Evolutionary conservation across 2,797 vertebrate species (phyloP).

Genomic region (Chaunax sp.): DNA sequence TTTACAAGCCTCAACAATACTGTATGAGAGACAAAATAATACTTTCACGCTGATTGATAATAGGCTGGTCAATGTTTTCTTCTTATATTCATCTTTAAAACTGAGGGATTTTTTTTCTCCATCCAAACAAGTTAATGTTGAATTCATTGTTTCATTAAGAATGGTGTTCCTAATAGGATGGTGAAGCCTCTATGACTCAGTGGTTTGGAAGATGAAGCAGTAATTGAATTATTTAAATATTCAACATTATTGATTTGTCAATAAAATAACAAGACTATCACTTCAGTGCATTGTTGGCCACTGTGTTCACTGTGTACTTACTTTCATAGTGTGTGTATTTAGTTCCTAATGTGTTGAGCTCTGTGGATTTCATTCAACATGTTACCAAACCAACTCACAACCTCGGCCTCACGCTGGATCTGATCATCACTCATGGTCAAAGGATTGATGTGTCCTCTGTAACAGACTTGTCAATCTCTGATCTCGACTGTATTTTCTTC

Average conservation of each 20-base stretch:
- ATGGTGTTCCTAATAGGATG: background rate
- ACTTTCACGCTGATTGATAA: background rate
- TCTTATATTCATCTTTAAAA: conserved; percentile 1
- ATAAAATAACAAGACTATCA: background rate
- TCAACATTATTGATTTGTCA: background rate
- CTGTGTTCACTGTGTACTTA: too few species aligned
- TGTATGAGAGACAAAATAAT: conserved; percentile 3
- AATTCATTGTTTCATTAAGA: background rate
- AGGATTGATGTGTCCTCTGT: too few species aligned
- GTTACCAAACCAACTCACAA: too few species aligned
- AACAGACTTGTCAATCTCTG: too few species aligned
- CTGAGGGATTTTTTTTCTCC: background rate
- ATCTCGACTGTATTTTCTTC: too few species aligned
- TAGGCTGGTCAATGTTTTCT: background rate
- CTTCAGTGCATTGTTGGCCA: background rate
- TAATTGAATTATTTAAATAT: background rate
- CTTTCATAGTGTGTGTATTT: too few species aligned
- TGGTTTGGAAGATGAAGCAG: background rate
- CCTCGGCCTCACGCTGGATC: too few species aligned
- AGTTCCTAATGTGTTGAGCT: too few species aligned
- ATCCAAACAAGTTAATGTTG: background rate
- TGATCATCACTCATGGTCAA: too few species aligned
- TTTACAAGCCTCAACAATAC: background rate
- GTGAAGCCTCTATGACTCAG: background rate
- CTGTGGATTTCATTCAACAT: too few species aligned